Conservation (phyloP, 2,888 invertebrate genomes). For the Halictus ligatus region DNA sequence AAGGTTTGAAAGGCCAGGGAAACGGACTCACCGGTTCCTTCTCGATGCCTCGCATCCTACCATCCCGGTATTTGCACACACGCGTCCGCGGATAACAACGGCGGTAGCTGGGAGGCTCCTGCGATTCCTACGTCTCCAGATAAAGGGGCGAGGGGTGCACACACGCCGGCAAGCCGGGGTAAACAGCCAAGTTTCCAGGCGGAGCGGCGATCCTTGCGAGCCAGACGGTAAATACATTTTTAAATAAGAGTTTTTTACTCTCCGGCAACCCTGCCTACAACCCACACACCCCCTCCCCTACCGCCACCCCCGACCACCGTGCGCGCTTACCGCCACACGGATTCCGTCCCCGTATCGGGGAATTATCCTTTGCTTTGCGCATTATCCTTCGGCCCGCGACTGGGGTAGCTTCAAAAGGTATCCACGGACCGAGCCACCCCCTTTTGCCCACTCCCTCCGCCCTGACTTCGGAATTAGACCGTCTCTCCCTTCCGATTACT, state of each 20-base stretch:
- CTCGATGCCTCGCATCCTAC: conserved; percentile 25
- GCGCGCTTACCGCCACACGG: conserved; percentile 68
- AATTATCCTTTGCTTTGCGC: conserved; percentile 84
- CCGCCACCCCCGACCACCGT: conserved; percentile 25
- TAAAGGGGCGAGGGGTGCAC: conserved; percentile 63
- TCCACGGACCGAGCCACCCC: conserved; percentile 62
- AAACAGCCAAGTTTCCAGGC: conserved; percentile 75
- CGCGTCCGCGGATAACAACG: conserved; percentile 64
- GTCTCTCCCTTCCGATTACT: conserved; percentile 70
- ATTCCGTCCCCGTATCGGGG: conserved; percentile 83
- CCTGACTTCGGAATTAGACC: conserved; percentile 56
- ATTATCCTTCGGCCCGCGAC: conserved; percentile 80
- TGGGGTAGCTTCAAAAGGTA: conserved; percentile 81
- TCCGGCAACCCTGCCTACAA: conserved; percentile 45
- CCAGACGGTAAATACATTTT: conserved; percentile 84
- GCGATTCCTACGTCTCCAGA: conserved; percentile 70
- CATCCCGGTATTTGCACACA: conserved; percentile 56
- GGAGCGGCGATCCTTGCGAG: conserved; percentile 73
- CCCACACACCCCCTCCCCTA: conserved; percentile 23
- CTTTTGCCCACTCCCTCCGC: conserved; percentile 51
- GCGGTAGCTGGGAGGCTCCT: conserved; percentile 58
- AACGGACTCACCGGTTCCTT: conserved; percentile 67
- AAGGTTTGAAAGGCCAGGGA: conserved; percentile 70
- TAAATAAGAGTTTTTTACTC: conserved; percentile 83
- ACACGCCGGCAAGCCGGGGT: conserved; percentile 45